Percentiles rank a stretch among this genome's conserved stretches.
phyloP scores from a whole-genome alignment of 2,113 vertebrate genomes.

The Centropristis striata region DNA sequence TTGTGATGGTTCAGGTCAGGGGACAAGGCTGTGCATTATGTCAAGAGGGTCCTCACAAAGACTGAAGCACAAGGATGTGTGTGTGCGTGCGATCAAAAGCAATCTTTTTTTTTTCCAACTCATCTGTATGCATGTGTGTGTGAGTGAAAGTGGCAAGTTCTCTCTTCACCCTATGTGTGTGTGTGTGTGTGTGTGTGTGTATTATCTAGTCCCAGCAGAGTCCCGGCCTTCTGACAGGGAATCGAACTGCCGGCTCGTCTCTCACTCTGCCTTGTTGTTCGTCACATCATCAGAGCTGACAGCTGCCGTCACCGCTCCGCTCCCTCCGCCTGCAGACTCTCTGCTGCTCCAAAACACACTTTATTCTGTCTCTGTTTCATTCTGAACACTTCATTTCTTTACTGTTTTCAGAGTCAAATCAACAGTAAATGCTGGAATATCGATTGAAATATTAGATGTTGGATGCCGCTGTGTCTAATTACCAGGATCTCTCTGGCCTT shows the following conservation, averaged over 20 bases:
- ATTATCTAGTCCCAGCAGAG: constrained; percentile 43
- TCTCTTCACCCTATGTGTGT: background rate
- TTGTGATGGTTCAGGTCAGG: too few species aligned
- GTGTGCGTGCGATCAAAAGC: background rate
- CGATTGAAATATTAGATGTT: background rate
- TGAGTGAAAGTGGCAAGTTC: background rate
- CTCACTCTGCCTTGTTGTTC: constrained; percentile 39
- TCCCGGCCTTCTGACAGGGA: constrained; percentile 45
- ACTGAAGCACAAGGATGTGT: background rate
- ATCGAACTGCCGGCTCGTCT: constrained; percentile 34
- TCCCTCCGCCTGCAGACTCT: background rate
- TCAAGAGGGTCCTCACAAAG: too few species aligned
- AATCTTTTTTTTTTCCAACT: background rate
- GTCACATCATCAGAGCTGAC: constrained; percentile 62
- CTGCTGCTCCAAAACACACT: background rate
- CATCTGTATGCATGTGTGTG: background rate
- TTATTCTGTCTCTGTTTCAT: background rate
- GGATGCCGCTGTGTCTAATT: background rate
- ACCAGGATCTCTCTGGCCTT: background rate
- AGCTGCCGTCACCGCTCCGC: constrained; percentile 20
- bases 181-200: constrained; percentile 14
- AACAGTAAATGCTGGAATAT: background rate
- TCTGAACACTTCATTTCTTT: background rate
- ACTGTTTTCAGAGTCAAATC: background rate
- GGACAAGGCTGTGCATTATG: too few species aligned